Percentiles rank a stretch among this genome's conserved stretches.
phyloP scores from a whole-genome alignment of 2,888 invertebrate species.

The Nomada fucata region DNA sequence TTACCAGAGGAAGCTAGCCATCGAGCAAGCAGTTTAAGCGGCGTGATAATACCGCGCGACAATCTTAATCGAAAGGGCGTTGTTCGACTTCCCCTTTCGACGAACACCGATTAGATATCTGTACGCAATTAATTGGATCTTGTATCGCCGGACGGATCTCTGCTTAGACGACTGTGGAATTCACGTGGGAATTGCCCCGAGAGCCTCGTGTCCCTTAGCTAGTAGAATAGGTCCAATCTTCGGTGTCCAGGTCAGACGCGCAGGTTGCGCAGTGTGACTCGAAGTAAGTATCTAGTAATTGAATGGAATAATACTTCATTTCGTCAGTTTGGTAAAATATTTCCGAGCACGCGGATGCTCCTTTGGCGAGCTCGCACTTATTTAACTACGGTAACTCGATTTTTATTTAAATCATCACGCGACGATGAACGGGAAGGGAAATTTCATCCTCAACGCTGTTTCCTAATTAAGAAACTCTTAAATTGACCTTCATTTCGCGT shows the following conservation, averaged over 20 bases:
- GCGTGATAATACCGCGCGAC: constrained; percentile 41
- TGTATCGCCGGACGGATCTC: constrained; percentile 5
- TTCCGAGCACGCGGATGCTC: no score
- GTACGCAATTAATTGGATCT: constrained; percentile 40
- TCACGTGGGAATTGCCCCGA: background rate
- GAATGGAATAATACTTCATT: no score
- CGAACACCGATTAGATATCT: constrained; percentile 11
- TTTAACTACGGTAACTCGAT: no score
- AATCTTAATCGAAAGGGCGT: constrained; percentile 55
- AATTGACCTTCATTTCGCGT: no score
- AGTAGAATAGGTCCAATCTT: background rate
- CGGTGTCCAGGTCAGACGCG: background rate
- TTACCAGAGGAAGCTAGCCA: constrained; percentile 39
- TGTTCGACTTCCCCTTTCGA: constrained; percentile 27
- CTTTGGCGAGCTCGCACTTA: no score
- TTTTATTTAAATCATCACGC: no score
- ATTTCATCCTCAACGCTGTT: no score
- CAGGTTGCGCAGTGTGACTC: background rate
- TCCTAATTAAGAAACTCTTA: no score
- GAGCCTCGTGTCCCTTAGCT: background rate
- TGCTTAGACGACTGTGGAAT: background rate
- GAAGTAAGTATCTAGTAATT: background rate
- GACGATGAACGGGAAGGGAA: no score
- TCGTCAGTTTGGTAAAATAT: no score
- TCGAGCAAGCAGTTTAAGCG: constrained; percentile 13